Percentiles rank a stretch among this genome's conserved stretches.
Evolutionary conservation across 2,797 vertebrate genomes (phyloP).

Genomic region (Gymnoscopelus microlampas): DNA sequence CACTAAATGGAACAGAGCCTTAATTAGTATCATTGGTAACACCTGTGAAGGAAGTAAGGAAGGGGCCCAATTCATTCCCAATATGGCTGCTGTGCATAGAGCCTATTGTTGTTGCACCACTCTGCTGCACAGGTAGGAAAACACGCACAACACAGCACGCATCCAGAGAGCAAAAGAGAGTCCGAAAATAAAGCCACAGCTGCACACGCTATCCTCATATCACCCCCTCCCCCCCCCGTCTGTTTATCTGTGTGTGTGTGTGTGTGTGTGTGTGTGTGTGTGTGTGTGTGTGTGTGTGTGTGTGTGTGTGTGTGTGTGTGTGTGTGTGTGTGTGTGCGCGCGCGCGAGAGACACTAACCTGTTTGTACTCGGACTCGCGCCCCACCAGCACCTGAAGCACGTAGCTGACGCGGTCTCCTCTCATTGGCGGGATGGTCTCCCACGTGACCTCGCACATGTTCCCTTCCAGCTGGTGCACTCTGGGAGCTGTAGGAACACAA

Average conservation of each 20-base stretch:
- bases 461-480: conserved; percentile 92
- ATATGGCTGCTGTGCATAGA: no score
- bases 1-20: no score
- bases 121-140: no score
- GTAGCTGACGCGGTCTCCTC: conserved; percentile 92
- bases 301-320: not conserved
- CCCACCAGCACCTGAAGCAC: conserved; percentile 94
- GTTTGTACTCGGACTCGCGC: conserved; percentile 96
- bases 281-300: not conserved
- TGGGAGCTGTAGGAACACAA: conserved; percentile 83
- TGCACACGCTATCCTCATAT: not conserved
- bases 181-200: no score
- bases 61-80: no score
- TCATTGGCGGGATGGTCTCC: conserved; percentile 94
- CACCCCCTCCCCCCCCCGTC: not conserved
- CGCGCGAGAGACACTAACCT: conserved; percentile 76
- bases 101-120: no score
- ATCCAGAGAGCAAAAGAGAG: no score
- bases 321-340: not conserved
- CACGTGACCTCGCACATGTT: conserved; percentile 95
- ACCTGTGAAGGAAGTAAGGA: no score
- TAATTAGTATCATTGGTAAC: no score
- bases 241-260: not conserved
- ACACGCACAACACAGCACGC: no score
- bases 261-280: conserved; percentile 4